These are phyloP conservation scores for Acanthoscelides obtectus DNA, from an alignment of 2,888 invertebrate genomes.

Conservation along the genomic window DNA sequence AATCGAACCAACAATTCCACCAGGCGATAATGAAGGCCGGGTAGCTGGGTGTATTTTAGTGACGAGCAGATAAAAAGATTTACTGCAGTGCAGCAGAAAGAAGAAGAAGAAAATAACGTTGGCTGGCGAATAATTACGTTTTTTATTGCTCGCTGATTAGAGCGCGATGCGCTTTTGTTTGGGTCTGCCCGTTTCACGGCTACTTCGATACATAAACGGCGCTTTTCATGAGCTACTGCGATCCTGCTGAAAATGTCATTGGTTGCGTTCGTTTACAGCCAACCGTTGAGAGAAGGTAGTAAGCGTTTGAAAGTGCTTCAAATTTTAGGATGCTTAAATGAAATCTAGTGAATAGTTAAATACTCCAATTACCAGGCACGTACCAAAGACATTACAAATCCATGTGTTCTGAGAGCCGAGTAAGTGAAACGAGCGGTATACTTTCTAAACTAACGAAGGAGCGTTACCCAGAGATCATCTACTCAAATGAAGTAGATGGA, in stretches of 20 bases:
- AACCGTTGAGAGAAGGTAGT: too few relatives aligned
- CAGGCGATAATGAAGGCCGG: not conserved
- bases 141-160: not conserved
- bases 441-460: too few relatives aligned
- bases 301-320: too few relatives aligned
- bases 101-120: not conserved
- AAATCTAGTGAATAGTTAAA: too few relatives aligned
- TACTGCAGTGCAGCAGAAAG: not conserved
- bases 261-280: not conserved
- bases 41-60: not conserved
- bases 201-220: not conserved
- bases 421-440: too few relatives aligned
- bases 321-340: too few relatives aligned
- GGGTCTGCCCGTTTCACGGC: not conserved
- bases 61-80: not conserved
- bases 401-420: too few relatives aligned
- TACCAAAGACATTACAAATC: too few relatives aligned
- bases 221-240: not conserved
- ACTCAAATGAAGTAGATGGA: too few relatives aligned
- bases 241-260: not conserved
- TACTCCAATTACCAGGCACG: too few relatives aligned
- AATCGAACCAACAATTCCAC: not conserved
- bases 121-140: not conserved
- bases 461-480: too few relatives aligned
- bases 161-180: not conserved